Evolutionary conservation across 2,797 vertebrate genomes (phyloP), one percentile per base, ranked within the genome.

Genomic region (Melanogrammus aeglefinus): DNA sequence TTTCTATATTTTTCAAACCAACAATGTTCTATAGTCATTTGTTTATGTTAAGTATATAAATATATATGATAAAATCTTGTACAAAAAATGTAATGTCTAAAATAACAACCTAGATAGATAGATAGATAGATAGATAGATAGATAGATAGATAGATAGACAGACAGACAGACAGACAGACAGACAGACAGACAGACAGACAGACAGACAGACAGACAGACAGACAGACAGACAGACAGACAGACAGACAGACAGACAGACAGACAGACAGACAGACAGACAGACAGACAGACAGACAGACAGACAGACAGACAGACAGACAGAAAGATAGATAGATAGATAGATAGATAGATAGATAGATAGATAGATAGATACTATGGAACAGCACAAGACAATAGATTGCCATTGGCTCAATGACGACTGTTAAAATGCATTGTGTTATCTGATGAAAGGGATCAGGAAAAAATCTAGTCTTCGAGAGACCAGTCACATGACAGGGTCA

Each of bases 401-500:
- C 24, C 21, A 69, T 69, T 69, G 63, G 63, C 63, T 13, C 63
- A 69, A 69, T 69, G 63, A 27, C 63, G 9, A 69, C 24, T 27
- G 63, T 63, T 69, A 1, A 39, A 35, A 38, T 33, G 44, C 38
- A 36, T 83, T 85, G 72, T 86, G 36, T 75, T 36, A 75, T 1
- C 38, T 78, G n/a, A 0, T 86, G 70, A 84, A 85, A 69, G 81
- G 71, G 18, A 10, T 18, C 5, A 29, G n/a, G 70, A 33, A 41
- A 3, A 70, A 83, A 85, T 90, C 84, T 88, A 81, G 82, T 88
- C 83, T 88, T 87, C 39, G 76, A 72, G 73, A 79, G 79, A 78
- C 73, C 14, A 73, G 47, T 81, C 85, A 87, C 82, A 63, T 29
- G 39, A 77, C 70, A 84, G 78, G n/a, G 63, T 69, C 10, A 73